Base-by-base conservation (phyloP, 35 echinoderm and acorn worm genomes). In the Holothuria glaberrima region DNA sequence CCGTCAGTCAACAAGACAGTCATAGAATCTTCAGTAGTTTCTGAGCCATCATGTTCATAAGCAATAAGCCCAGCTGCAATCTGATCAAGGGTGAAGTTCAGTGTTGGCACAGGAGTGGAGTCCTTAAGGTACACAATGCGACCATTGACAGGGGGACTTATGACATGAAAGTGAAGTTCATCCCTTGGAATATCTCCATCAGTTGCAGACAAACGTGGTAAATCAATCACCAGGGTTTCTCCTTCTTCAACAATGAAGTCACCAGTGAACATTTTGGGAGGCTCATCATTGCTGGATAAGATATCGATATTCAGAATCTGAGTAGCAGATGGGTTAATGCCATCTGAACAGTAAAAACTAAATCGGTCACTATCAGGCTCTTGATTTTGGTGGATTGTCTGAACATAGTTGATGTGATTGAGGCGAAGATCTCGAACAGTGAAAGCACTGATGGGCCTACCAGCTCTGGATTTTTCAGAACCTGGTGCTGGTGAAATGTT, bases 401-500 rank as follows among this genome's bases (percentile, higher is more conserved):
- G 93, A 20, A 99, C 97, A 71, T 99, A 99, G 89, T 95, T 95
- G 97, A 99, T 91, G 86, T 99, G 97, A 46, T 92, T 90, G 6
- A 95, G 88, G 48, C 93, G 88, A 9, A 99, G 75, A 90, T 99
- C 97, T 59, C 80, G 94, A 50, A 99, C 52, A 12, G 90, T 89
- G 89, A 99, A 99, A 22, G 97, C 91, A 73, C 80, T 95, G 70
- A 99, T 95, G 18, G 97, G 91, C 13, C 90, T 92, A 22, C 97
- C 97, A 86, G 88, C 83, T 76, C 97, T 89, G 41, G 97, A 99
- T 69, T 99, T 99, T 48, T 99, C 97, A 16, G 97, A 99, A 48
- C 97, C 97, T 70, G 97, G 93, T 20, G 97, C 93, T 59, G 97
- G 97, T 46, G 97, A 92, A 58, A 99, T 99, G 54, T 99, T 99